These are phyloP conservation scores for Arctocebus calabarensis DNA, from an alignment of 2,797 vertebrate genomes.

Conservation along the genomic window DNA sequence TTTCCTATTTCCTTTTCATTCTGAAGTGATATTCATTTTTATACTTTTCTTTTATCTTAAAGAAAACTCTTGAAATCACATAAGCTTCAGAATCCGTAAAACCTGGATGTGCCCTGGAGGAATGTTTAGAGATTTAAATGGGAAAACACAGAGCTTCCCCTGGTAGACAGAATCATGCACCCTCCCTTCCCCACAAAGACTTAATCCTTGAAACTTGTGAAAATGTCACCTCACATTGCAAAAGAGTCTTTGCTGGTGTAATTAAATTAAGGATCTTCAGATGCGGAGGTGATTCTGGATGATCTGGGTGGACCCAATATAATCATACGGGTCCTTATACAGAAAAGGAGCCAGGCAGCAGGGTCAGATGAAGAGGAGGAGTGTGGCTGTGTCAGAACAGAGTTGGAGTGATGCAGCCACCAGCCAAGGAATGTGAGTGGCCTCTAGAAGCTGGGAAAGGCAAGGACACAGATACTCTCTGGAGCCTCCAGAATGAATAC, in stretches of 20 bases:
- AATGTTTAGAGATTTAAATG: neutral
- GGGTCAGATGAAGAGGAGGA: neutral
- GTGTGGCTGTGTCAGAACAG: neutral
- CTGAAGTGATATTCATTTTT: neutral
- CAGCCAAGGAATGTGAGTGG: neutral
- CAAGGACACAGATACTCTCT: neutral
- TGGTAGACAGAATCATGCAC: rapidly evolving
- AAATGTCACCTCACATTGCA: neutral
- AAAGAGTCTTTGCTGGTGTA: neutral
- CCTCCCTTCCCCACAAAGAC: neutral
- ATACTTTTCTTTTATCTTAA: neutral
- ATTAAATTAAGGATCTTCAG: neutral
- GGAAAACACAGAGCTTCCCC: neutral
- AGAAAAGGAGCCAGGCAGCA: neutral
- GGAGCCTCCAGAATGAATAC: neutral
- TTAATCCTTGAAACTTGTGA: neutral
- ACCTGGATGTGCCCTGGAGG: neutral
- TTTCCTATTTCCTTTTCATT: neutral
- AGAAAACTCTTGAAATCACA: neutral
- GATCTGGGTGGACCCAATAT: rapidly evolving
- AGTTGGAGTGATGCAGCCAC: neutral
- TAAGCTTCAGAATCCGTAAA: neutral
- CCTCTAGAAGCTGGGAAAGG: neutral
- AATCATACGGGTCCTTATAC: neutral
- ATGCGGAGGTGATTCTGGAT: neutral